Base-by-base conservation (phyloP, 37 sponge, comb jelly and placozoan genomes). In the Haliclona indistincta region DNA sequence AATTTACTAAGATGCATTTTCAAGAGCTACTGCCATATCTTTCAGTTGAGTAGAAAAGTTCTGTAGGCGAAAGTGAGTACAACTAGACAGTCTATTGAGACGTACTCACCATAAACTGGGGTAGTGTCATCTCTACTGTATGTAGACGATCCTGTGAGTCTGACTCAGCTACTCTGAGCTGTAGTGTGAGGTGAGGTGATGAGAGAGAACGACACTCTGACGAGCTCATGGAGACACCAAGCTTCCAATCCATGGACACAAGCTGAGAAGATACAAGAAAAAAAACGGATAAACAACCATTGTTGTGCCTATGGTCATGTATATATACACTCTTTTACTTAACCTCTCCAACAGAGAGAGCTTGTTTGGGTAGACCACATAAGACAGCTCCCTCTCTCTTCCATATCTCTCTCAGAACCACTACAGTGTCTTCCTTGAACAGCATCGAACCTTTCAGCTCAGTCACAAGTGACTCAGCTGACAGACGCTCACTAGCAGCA, bases 171-270 rank as follows among this genome's bases (percentile, higher is more conserved):
- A 89, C 64, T 28, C 41, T 81, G 11, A 94, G 71, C 62, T 78
- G 72, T 38, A 94, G 51, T 33, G 73, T 86, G 67, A 94, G 77
- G 56, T 86, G 74, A 22, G 94, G 94, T 35, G 83, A 72, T 54
- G 81, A 81, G 56, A 94, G 84, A 41, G 90, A 58, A 1, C 71
- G 54, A 37, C 94, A 94, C 19, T 41, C 56, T 65, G 58, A 82
- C 37, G 90, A 85, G 77, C 87, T 89, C 83, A 94, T 86, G 28
- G 94, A 80, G 40, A 94, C 70, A 51, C 94, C 94, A 35, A 94
- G 51, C 73, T 94, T 88, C 94, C 94, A 89, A 15, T 94, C 88
- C 83, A 85, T 86, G 17, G 79, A 81, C 20, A 89, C 62, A 29
- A 94, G 49, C 94, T 94, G 45, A 61, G 74, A 35, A 37, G 19